Evolutionary conservation across 1,140 invertebrate genomes (phyloP), one percentile per base, ranked within the genome.

Genomic region (Trichoplusia ni): DNA sequence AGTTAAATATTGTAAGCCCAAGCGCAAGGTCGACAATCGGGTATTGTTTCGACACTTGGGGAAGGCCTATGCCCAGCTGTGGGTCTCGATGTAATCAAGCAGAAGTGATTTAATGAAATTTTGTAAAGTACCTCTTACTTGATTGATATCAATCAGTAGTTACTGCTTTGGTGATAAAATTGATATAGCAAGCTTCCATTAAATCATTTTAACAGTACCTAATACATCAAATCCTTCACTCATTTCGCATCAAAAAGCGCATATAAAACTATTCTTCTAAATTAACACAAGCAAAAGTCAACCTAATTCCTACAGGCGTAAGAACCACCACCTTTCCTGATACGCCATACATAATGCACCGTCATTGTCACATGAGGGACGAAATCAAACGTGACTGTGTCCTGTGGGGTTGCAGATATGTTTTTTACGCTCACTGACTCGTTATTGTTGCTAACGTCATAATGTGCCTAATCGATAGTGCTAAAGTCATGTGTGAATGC

Each of bases 391-490:
- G 16, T 25, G 54, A 16, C 37, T 35, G 40, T 13, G 49, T 46
- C 42, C 18, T 54, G 44, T 47, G 51, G 51, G 63, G 64, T n/a
- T 53, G 64, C 51, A 49, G 23, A 64, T 67, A 73, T 76, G 47
- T 73, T 76, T 69, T 76, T 73, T 73, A 76, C 65, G 64, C 70
- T 69, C 31, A 51, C 38, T 73, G 67, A 54, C 16, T 67, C 67
- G 59, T 58, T 65, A 29, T 33, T 68, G 65, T 68, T 49, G 54
- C 18, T 53, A 59, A 53, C 4, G 11, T 38, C 47, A 64, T 19
- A 60, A 60, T 60, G 25, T 14, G 38, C 14, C 8, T 33, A 59
- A 59, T 59, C 40, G 40, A 29, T 29, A 18, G 49, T 38, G 29
- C 29, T 37, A 21, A 53, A 25, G 49, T 37, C 14, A 37, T 53